These are phyloP conservation scores for Pseudorectes ferrugineus DNA, from an alignment of 2,113 vertebrate species.

Conservation along the genomic window DNA sequence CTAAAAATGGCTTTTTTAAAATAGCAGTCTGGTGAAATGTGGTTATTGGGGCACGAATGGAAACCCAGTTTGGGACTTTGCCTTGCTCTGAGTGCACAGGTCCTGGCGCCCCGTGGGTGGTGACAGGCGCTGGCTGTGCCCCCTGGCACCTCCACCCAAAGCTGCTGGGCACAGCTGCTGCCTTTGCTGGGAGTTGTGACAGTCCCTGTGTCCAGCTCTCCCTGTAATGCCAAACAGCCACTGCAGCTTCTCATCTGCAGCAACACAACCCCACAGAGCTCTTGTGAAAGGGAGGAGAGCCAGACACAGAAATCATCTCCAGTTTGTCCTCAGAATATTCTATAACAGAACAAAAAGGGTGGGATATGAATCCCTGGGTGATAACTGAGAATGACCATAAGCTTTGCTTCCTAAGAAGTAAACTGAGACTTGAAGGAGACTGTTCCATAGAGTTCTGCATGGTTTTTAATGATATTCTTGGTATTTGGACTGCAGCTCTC, in stretches of 20 bases:
- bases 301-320: neutral
- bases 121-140: neutral
- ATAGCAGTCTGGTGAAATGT: neutral
- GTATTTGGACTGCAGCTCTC: neutral
- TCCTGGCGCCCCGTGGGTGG: neutral
- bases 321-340: neutral
- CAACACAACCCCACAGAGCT: neutral
- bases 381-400: neutral
- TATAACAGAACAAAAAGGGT: rapidly evolving
- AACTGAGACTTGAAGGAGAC: neutral
- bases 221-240: neutral
- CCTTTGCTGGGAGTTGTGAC: neutral
- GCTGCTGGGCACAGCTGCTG: neutral
- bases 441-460: neutral
- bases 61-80: neutral
- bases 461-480: neutral
- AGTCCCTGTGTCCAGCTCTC: neutral
- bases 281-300: neutral
- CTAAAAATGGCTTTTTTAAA: neutral
- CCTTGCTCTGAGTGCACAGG: neutral
- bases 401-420: neutral
- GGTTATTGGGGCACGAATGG: neutral
- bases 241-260: neutral
- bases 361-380: neutral
- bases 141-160: neutral